Evolutionary conservation across 2,113 vertebrate genomes (phyloP).

Genomic region (Mionectes macconnelli): DNA sequence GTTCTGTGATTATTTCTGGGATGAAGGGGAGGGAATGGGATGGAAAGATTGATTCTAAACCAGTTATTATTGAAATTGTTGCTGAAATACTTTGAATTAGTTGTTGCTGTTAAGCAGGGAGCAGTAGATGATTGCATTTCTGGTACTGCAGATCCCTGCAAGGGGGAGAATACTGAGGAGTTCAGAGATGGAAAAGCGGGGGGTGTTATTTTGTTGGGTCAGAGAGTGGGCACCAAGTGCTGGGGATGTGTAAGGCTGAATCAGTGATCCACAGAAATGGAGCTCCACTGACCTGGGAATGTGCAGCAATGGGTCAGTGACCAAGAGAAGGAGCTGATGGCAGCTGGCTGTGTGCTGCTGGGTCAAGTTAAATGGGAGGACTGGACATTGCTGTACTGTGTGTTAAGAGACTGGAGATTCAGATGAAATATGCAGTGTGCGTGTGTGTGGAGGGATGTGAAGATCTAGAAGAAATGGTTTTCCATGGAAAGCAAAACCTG

Average conservation of each 20-base stretch:
- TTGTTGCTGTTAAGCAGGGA: conserved; percentile 50
- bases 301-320: conserved; percentile 49
- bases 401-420: conserved; percentile 1
- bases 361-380: not conserved
- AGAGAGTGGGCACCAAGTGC: conserved; percentile 12
- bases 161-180: conserved; percentile 28
- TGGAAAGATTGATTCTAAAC: not conserved
- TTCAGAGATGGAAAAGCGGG: not conserved
- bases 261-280: conserved; percentile 29
- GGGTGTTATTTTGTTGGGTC: conserved; percentile 22
- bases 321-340: conserved; percentile 35
- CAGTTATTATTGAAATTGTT: conserved; percentile 13
- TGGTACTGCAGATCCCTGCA: conserved; percentile 29
- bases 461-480: conserved; percentile 18
- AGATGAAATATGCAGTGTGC: not conserved
- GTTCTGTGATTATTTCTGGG: not conserved
- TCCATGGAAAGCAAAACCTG: not conserved
- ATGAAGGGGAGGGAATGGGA: not conserved
- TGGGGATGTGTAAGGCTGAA: conserved; percentile 50
- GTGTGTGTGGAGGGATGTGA: not conserved
- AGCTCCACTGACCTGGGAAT: conserved; percentile 30
- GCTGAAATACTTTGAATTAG: conserved; percentile 60
- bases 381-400: not conserved
- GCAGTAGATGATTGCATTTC: conserved; percentile 6
- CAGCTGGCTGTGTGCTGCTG: conserved; percentile 15